A percentile compares a stretch with the other conserved stretches of the same genome.
These are phyloP conservation scores for Calephelis nemesis DNA, from an alignment of 1,140 invertebrate genomes.

Conservation along the genomic window DNA sequence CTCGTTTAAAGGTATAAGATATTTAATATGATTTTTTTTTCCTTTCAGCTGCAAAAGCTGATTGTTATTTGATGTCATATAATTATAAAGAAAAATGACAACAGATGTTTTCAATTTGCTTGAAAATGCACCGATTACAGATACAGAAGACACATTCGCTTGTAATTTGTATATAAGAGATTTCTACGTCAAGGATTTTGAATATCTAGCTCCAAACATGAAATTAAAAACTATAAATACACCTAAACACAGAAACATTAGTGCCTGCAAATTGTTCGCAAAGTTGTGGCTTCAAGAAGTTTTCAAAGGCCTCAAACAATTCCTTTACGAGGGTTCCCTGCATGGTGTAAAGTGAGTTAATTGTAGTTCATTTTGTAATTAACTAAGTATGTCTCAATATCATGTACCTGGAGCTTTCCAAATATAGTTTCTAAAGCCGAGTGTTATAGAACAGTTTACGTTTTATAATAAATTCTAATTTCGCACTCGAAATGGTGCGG, in stretches of 20 bases:
- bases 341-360: conserved; percentile 69
- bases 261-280: conserved; percentile 38
- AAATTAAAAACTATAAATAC: conserved; percentile 32
- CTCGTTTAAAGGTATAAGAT: no score
- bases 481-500: no score
- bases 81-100: conserved; percentile 24
- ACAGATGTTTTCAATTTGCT: conserved; percentile 26
- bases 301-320: conserved; percentile 59
- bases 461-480: no score
- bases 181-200: conserved; percentile 60
- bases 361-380: conserved; percentile 8
- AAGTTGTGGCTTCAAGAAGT: conserved; percentile 56
- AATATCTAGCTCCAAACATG: conserved; percentile 53
- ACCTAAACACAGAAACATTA: conserved; percentile 29
- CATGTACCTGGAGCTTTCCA: neutral
- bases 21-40: no score
- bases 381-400: neutral
- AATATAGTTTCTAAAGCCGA: neutral
- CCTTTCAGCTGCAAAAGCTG: no score
- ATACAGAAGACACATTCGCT: conserved; percentile 20
- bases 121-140: neutral
- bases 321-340: conserved; percentile 67
- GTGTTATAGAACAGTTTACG: no score
- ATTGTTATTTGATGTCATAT: no score
- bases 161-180: conserved; percentile 43